Conservation (phyloP, 2,113 vertebrate genomes). For the Ahaetulla prasina region DNA sequence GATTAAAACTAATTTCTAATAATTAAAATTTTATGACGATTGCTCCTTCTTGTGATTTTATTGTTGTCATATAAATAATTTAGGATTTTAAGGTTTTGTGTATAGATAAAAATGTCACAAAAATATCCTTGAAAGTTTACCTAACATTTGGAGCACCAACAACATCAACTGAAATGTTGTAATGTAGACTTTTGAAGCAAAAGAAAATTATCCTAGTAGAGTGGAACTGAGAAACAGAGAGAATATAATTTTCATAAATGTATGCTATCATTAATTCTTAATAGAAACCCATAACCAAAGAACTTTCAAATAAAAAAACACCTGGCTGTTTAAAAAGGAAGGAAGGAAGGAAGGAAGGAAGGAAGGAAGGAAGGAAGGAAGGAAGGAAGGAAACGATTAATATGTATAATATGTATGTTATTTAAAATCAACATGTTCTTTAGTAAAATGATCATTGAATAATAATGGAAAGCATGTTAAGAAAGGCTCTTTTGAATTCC, state of each 20-base stretch:
- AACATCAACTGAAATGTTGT: constrained; percentile 45
- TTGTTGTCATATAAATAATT: constrained; percentile 76
- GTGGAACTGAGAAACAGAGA: constrained; percentile 61
- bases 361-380: too few relatives aligned
- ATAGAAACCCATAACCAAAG: neutral
- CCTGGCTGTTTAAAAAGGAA: neutral
- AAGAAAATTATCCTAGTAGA: constrained; percentile 57
- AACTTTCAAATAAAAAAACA: neutral
- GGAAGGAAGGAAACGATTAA: neutral
- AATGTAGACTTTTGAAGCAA: constrained; percentile 46
- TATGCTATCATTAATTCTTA: neutral
- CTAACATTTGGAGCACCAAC: constrained; percentile 62
- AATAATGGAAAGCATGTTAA: neutral
- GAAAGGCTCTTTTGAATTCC: neutral
- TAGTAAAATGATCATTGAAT: neutral
- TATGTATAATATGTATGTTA: neutral
- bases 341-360: too few relatives aligned
- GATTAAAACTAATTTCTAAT: constrained; percentile 67
- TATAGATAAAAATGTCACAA: constrained; percentile 73
- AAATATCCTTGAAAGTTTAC: constrained; percentile 72
- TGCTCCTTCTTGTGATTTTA: constrained; percentile 79
- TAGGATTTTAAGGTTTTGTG: constrained; percentile 69
- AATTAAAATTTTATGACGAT: constrained; percentile 71
- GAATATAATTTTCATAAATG: constrained; percentile 19
- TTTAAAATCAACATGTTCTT: neutral